Evolutionary conservation across 2,888 invertebrate species (phyloP), one percentile per base, ranked within the genome.

Genomic region (Galeopsomyia nigrocyanea): DNA sequence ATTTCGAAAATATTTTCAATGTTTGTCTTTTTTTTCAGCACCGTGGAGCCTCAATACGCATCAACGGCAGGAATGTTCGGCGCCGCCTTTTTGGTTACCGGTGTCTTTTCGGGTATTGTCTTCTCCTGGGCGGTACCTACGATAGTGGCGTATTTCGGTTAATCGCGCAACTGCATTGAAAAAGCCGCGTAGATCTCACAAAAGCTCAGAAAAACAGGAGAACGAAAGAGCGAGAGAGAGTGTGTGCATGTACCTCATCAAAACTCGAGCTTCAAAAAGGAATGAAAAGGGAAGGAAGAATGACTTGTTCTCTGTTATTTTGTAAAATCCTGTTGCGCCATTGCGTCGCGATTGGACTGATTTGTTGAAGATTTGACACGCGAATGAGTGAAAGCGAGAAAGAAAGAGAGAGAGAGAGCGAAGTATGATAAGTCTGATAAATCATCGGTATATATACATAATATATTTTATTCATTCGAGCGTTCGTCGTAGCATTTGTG

Each of bases 11-110:
- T 49, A 39, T 56, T 88, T 89, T 60, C n/a, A n/a, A n/a, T n/a
- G n/a, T n/a, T 31, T 31, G 31, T 26, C 13, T 57, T 31, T n/a
- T 17, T 58, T 31, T 58, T 58, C 87, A 95, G 96, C 76, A 91
- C 90, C 51, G 95, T 96, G 17, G 92, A 94, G n/a, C 91, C 93
- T 0, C 92, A 95, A 81, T 89, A 96, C 85, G 93, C 95, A 17
- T 88, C 93, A 0, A 93, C 92, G 0, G 98, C 98, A 0, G 98
- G 98, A 71, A 99, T 99, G 99, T 95, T 97, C 86, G 98, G 95
- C 55, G 97, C 95, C 0, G 97, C 99, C 21, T 93, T 93, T 81
- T 89, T 99, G 1, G 93, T 98, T 47, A 92, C 96, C 0, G 98
- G 98, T 57, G 94, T 98, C 62, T 92, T 95, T 74, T 82, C 88